Percentiles rank a stretch among this genome's conserved stretches.
phyloP scores from a whole-genome alignment of 2,113 vertebrate species.

The Meles meles region DNA sequence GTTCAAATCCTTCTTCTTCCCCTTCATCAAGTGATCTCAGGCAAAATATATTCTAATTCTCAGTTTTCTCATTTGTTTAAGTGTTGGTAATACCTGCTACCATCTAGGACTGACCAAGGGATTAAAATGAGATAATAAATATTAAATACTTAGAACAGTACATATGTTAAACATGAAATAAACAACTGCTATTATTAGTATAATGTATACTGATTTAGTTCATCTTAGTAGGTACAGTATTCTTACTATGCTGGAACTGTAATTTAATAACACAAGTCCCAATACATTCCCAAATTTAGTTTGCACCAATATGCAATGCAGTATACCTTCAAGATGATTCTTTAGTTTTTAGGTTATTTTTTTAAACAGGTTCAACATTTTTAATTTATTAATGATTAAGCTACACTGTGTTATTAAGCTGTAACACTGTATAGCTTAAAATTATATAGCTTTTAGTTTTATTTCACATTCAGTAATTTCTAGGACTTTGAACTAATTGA shows the following conservation, averaged over 20 bases:
- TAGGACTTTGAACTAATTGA: neutral
- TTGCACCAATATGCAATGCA: neutral
- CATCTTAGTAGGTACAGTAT: neutral
- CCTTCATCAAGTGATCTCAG: neutral
- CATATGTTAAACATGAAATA: neutral
- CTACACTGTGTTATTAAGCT: neutral
- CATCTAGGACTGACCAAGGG: neutral
- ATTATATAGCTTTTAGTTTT: conserved; percentile 3
- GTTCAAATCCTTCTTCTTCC: conserved; percentile 3
- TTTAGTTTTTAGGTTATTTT: neutral
- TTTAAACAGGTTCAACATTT: neutral
- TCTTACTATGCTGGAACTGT: neutral
- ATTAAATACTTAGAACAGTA: neutral
- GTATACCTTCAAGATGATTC: neutral
- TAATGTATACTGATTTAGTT: neutral
- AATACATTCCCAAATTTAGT: conserved; percentile 14
- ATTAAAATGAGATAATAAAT: neutral
- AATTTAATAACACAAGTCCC: neutral
- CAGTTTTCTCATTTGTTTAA: neutral
- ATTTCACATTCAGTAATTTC: neutral
- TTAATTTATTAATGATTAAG: conserved; percentile 1
- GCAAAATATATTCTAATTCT: neutral
- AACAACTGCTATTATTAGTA: neutral
- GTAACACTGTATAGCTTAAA: neutral
- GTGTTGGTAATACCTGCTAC: neutral